Conservation (phyloP, 2,888 invertebrate species). For the Drosophila anomalata region DNA sequence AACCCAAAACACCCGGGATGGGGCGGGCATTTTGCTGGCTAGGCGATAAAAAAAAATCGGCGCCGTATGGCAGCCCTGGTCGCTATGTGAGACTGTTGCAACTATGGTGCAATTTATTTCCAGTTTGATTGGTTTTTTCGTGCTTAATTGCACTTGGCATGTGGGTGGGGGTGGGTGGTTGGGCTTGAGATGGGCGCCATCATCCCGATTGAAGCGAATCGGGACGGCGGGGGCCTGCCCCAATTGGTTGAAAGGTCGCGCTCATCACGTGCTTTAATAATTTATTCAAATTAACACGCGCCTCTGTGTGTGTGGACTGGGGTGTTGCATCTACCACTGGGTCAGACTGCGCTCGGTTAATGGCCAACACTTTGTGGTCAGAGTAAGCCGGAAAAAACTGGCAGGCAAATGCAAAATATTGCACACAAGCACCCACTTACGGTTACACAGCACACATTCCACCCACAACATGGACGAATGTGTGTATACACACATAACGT, state of each 20-base stretch:
- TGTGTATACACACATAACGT: background rate
- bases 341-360: constrained; percentile 44
- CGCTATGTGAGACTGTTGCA: constrained; percentile 41
- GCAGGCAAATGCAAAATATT: constrained; percentile 47
- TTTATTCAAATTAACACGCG: constrained; percentile 83
- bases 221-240: constrained; percentile 13
- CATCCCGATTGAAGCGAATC: constrained; percentile 7
- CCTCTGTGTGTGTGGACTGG: constrained; percentile 39
- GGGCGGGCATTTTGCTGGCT: constrained; percentile 19
- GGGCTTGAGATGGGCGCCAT: background rate
- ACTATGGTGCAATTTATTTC: constrained; percentile 69
- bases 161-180: constrained; percentile 10
- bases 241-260: constrained; percentile 67
- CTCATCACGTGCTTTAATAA: constrained; percentile 81
- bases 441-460: background rate
- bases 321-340: constrained; percentile 17
- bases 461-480: background rate
- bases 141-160: constrained; percentile 69
- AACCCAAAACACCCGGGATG: constrained; percentile 3
- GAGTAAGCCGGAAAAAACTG: constrained; percentile 50
- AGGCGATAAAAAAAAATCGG: constrained; percentile 54
- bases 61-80: constrained; percentile 54
- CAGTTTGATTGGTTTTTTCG: constrained; percentile 69
- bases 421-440: constrained; percentile 45
- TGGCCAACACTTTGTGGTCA: constrained; percentile 77